Evolutionary conservation across 2,797 vertebrate genomes (phyloP), one percentile per base, ranked within the genome.

Genomic region (Semotilus atromaculatus): DNA sequence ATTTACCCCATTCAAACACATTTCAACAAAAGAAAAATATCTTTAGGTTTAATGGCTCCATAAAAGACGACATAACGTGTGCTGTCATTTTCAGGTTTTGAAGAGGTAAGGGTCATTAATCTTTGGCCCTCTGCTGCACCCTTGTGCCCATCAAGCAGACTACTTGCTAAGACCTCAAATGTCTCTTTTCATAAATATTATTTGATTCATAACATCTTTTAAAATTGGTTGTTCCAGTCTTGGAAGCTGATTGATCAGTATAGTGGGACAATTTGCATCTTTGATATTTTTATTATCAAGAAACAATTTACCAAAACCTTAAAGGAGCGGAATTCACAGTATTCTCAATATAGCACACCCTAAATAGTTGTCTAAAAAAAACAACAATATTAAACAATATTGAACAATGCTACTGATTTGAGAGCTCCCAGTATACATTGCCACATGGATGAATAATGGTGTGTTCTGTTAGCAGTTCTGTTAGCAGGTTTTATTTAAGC

Each of bases 41-140:
- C 0, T 75, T 23, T 7, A 36, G 43, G 43, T 45, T 45, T 14
- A 43, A 14, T 19, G 16, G 16, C 58, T 40, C n/a, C 26, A 45
- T 38, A 13, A 43, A 19, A 55, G 16, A 38, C 38, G 9, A 43
- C 34, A 58, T 71, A 7, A 43, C 40, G 7, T 64, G 55, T 60
- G 16, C 31, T 43, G 38, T 79, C 1, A n/a, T 26, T 48, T 66
- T 36, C 11, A 51, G 29, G 23, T 45, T 74, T 64, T 77, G n/a
- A 64, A n/a, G 6, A 10, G 34, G 1, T 36, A 43, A 43, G 4
- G 1, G 11, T 78, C 21, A n/a, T 68, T n/a, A 7, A 38, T 45
- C 29, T 45, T 34, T 73, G 10, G 55, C 64, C 11, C 83, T 85
- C 76, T 85, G 67, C 83, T 85, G 83, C 83, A 53, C 83, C 76